Evolutionary conservation across 2,888 invertebrate genomes (phyloP).

Genomic region (Agrochola lychnidis): DNA sequence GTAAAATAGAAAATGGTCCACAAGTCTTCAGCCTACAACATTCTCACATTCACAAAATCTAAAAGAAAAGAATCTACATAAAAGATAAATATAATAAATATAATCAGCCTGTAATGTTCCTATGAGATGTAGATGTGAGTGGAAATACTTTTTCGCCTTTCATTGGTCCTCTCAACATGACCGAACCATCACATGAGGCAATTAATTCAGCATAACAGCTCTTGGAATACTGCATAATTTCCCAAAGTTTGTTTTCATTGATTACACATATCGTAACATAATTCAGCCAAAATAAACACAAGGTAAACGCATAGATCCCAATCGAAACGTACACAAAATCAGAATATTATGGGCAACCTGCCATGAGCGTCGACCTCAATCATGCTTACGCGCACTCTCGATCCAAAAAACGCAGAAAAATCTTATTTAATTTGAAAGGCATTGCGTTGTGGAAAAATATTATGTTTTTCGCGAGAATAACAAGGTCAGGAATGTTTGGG

Average conservation of each 20-base stretch:
- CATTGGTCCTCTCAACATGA: not conserved
- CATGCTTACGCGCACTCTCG: not conserved
- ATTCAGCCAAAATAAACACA: slow-evolving; percentile 35
- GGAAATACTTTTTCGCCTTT: not conserved
- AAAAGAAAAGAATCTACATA: too few relatives aligned
- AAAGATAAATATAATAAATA: too few relatives aligned
- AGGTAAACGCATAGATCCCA: slow-evolving; percentile 21
- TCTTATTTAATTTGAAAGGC: slow-evolving; percentile 1
- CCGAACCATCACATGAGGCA: not conserved
- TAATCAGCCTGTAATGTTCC: too few relatives aligned
- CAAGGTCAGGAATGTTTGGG: slow-evolving; percentile 25
- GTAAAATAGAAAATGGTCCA: too few relatives aligned
- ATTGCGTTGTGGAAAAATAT: slow-evolving; percentile 41
- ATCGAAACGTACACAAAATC: slow-evolving; percentile 25
- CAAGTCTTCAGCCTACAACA: too few relatives aligned
- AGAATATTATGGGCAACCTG: slow-evolving; percentile 47
- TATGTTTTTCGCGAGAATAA: slow-evolving; percentile 20
- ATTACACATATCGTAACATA: slow-evolving; percentile 10
- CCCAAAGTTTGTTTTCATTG: slow-evolving; percentile 3
- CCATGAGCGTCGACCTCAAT: slow-evolving; percentile 52
- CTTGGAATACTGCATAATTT: not conserved
- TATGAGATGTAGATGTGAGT: too few relatives aligned
- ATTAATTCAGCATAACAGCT: not conserved
- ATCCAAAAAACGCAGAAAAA: slow-evolving; percentile 48
- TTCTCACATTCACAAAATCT: too few relatives aligned